Conservation (phyloP, 2,113 vertebrate genomes). For the Pelodiscus sinensis region DNA sequence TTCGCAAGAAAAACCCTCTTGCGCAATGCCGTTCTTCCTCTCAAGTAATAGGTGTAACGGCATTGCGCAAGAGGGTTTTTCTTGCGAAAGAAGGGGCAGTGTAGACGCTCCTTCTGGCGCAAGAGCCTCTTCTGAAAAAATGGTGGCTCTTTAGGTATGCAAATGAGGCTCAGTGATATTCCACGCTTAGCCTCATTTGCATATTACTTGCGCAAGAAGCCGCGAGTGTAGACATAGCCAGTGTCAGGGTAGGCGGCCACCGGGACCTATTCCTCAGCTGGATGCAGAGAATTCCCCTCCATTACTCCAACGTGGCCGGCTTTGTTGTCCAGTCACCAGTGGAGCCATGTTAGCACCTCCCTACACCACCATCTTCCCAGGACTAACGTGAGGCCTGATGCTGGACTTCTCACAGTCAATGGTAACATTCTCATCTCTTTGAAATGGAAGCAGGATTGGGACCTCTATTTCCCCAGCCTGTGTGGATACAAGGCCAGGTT, state of each 20-base stretch:
- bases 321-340: not conserved
- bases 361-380: not conserved
- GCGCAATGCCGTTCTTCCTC: no score
- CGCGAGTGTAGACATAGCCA: no score
- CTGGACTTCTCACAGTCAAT: not conserved
- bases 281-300: accelerated
- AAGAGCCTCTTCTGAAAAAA: no score
- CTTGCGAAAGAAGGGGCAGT: no score
- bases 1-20: no score
- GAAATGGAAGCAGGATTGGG: not conserved
- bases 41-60: no score
- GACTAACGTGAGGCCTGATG: not conserved
- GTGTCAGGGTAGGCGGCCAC: not conserved
- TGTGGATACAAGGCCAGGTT: not conserved
- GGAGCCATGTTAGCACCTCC: not conserved
- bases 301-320: not conserved
- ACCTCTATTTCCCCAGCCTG: not conserved
- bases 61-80: no score
- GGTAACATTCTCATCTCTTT: not conserved
- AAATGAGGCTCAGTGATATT: no score
- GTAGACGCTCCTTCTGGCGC: no score
- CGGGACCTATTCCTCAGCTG: accelerated
- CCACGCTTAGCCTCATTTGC: no score
- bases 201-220: no score
- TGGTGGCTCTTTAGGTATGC: no score